Base-by-base conservation (phyloP, 2,888 invertebrate species). In the Hyalella azteca region DNA sequence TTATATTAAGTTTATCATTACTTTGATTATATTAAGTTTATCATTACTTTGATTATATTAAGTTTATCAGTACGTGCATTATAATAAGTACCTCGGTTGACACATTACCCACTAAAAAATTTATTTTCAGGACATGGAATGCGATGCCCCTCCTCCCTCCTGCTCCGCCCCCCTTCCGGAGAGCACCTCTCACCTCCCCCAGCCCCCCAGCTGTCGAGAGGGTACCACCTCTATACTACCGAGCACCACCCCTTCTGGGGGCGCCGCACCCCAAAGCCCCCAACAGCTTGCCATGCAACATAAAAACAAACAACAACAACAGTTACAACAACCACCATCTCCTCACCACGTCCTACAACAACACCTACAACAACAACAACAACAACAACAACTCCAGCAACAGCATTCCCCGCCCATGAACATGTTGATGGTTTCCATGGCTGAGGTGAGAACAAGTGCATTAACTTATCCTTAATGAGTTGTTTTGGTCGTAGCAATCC, bases 241-340 rank as follows among this genome's bases (percentile, higher is more conserved):
- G n/a, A n/a, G n/a, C n/a, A n/a, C n/a, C n/a, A 59, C 59, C 29
- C 11, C 59, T n/a, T 9, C 59, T 13, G 9, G 11, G 15, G 9
- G 7, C 22, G 19, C 66, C 32, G 1, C 41, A 26, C 26, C 41
- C 45, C 4, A 22, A 29, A 3, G 22, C 45, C 7, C 75, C 13
- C 75, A 40, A 3, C 41, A 40, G 22, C 73, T 36, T 5, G 73
- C 39, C 1, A 32, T 73, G 73, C 73, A 73, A 19, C 73, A 73
- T 79, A 85, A 85, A 82, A 85, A 85, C 39, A 81, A 85, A 1
- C 84, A 82, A 40, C 79, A 79, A 15, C 80, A 80, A 39, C 78
- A 82, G 48, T 45, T 26, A 39, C 77, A 81, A 49, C 77, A 78
- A 49, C 81, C 77, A 59, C 81, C 80, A n/a, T 41, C 76, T 11